Conservation (phyloP, 2,113 vertebrate genomes). For the Corythoichthys intestinalis region DNA sequence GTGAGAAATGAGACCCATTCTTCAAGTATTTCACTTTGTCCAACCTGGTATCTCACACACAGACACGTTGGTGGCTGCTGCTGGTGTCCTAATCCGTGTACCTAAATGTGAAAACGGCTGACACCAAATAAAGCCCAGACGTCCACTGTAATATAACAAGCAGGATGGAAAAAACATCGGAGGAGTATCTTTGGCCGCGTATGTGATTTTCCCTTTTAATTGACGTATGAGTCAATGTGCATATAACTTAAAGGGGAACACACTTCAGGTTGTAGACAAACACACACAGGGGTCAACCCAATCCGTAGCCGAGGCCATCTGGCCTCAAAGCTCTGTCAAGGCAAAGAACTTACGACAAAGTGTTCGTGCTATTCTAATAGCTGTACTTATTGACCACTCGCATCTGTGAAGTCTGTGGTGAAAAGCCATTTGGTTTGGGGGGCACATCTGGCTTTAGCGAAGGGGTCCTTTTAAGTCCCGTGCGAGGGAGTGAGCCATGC, state of each 20-base stretch:
- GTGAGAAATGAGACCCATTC: constrained; percentile 85
- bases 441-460: constrained; percentile 97
- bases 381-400: constrained; percentile 96
- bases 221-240: constrained; percentile 48
- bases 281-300: constrained; percentile 52
- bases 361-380: constrained; percentile 76
- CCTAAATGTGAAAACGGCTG: constrained; percentile 27
- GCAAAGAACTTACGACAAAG: constrained; percentile 59
- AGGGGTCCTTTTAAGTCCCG: constrained; percentile 91
- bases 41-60: constrained; percentile 39
- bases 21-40: constrained; percentile 88
- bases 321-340: constrained; percentile 49
- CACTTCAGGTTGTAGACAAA: constrained; percentile 52
- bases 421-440: constrained; percentile 91
- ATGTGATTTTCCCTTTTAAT: constrained; percentile 69
- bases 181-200: constrained; percentile 87
- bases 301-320: constrained; percentile 30
- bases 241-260: constrained; percentile 57
- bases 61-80: constrained; percentile 37
- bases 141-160: constrained; percentile 40
- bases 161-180: constrained; percentile 63
- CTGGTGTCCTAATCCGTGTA: constrained; percentile 55
- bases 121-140: constrained; percentile 33
- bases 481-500: constrained; percentile 91
- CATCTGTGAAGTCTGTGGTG: constrained; percentile 88